These are phyloP conservation scores for Sebastes taczanowskii DNA, from an alignment of 2,797 vertebrate species.

Conservation along the genomic window DNA sequence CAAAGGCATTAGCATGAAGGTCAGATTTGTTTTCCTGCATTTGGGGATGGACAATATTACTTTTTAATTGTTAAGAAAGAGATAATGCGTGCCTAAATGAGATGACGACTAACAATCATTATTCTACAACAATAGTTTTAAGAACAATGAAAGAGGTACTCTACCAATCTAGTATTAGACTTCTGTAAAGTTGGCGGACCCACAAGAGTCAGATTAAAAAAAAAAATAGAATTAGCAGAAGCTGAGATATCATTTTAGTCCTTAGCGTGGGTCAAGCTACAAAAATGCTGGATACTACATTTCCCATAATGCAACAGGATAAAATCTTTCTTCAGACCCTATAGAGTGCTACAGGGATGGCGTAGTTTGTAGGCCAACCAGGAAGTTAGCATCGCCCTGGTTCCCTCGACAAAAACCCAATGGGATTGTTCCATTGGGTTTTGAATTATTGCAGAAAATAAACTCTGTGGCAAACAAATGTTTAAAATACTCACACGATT, in stretches of 20 bases:
- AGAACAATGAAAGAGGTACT: not conserved
- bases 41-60: not conserved
- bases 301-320: conserved; percentile 18
- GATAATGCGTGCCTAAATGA: not conserved
- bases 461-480: too few relatives aligned
- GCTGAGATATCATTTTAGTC: not conserved
- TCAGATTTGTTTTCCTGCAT: conserved; percentile 16
- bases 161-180: not conserved
- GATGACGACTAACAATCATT: not conserved
- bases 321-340: not conserved
- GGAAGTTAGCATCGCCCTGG: too few relatives aligned
- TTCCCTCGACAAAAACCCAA: too few relatives aligned
- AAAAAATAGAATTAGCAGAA: not conserved
- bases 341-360: too few relatives aligned
- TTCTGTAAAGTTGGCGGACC: not conserved
- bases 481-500: too few relatives aligned
- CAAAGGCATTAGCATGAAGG: not conserved
- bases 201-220: not conserved
- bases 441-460: too few relatives aligned
- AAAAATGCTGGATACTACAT: not conserved
- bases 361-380: too few relatives aligned
- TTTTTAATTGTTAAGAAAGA: conserved; percentile 23
- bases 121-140: not conserved
- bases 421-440: too few relatives aligned
- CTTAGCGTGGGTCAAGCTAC: not conserved